Evolutionary conservation across 2,888 invertebrate genomes (phyloP), one percentile per base, ranked within the genome.

Genomic region (Hoplodrina blanda): DNA sequence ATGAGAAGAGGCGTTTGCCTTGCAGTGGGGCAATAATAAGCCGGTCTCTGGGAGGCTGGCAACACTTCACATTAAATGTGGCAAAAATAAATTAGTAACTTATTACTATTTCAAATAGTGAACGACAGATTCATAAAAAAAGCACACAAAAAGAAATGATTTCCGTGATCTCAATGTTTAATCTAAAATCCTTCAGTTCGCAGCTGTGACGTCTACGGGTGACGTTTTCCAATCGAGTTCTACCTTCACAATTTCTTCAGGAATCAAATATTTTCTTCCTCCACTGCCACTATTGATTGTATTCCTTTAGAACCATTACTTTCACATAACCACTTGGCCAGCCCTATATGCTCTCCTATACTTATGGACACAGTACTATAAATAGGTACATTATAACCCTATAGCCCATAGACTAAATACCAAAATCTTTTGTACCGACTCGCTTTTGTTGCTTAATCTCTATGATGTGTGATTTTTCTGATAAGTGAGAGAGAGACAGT

Each of bases 151-250:
- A 33, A 33, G 53, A 66, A 41, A 66, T 2, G 46, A 46, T 54
- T 37, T 25, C 25, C 46, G 53, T 68, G 54, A 68, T 54, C n/a
- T 33, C 4, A 37, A 46, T 46, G 15, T 54, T 54, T 46, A 67
- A 46, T 68, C 20, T 54, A n/a, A 46, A 54, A 46, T 46, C n/a
- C 33, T 46, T 67, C 46, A 68, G n/a, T 46, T 1, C 46, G n/a
- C 54, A 67, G 53, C 54, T 68, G 68, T 33, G 54, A 54, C 46
- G 15, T 13, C 2, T 20, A 13, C 30, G 20, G 13, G 7, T 3
- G 30, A 8, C n/a, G 44, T 15, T 54, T 50, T 37, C 15, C 20
- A 67, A 68, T 67, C 20, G 44, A 67, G 30, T 33, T 44, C n/a
- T 6, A 33, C 37, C 15, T 25, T 10, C 13, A n/a, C 13, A 52